Conservation (phyloP, 2,797 vertebrate species). For the Molossus molossus region DNA sequence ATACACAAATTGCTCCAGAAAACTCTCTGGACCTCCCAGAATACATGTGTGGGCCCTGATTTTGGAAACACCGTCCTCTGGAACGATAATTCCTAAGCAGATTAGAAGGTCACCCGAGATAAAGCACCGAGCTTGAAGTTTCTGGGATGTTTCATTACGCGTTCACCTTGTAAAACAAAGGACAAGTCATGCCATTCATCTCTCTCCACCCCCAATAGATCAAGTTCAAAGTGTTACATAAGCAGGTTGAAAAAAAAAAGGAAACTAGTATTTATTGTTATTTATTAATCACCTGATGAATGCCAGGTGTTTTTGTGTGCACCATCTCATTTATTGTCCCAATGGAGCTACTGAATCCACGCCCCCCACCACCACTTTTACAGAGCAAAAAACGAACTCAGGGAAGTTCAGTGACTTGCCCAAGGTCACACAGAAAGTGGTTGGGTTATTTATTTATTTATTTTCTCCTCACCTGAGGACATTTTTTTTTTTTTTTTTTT, state of each 20-base stretch:
- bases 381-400: not conserved
- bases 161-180: conserved; percentile 55
- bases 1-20: not conserved
- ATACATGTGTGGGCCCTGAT: not conserved
- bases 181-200: not conserved
- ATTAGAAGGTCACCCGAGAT: not conserved
- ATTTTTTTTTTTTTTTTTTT: too few species aligned
- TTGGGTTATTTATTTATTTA: not conserved
- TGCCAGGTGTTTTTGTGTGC: not conserved
- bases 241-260: conserved; percentile 58
- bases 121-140: not conserved
- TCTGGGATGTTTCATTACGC: not conserved
- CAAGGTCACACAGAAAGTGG: not conserved
- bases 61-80: not conserved
- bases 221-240: conserved; percentile 44
- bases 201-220: not conserved
- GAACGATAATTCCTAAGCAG: not conserved
- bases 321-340: not conserved
- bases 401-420: not conserved
- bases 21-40: not conserved
- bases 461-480: not conserved
- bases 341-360: not conserved
- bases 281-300: conserved; percentile 8
- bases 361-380: not conserved
- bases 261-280: conserved; percentile 41